These are phyloP conservation scores for Plotosus lineatus DNA, from an alignment of 2,113 vertebrate genomes.

Conservation along the genomic window DNA sequence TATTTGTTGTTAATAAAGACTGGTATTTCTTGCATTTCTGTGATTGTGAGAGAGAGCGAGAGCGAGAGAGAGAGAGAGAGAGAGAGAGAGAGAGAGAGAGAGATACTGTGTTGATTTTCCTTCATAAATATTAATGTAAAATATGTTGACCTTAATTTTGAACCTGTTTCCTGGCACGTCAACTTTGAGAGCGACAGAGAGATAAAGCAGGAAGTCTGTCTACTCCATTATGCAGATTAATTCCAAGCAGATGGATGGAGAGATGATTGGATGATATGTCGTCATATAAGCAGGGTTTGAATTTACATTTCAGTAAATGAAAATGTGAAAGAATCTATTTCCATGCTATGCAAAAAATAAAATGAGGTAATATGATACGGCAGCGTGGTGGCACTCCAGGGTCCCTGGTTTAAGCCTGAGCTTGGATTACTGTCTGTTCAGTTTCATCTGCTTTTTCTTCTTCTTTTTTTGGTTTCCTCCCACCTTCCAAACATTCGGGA, in stretches of 20 bases:
- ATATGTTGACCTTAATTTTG: slow-evolving; percentile 54
- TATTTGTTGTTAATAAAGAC: slow-evolving; percentile 56
- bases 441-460: background rate
- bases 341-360: background rate
- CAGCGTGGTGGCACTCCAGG: background rate
- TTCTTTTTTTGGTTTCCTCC: background rate
- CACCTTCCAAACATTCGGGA: background rate
- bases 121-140: slow-evolving; percentile 56
- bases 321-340: background rate
- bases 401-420: background rate
- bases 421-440: background rate
- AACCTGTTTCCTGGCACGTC: slow-evolving; percentile 36
- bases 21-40: slow-evolving; percentile 20
- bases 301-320: background rate
- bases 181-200: slow-evolving; percentile 15
- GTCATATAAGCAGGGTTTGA: background rate
- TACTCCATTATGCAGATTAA: slow-evolving; percentile 27
- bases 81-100: background rate
- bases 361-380: background rate
- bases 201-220: slow-evolving; percentile 34
- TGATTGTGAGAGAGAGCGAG: background rate
- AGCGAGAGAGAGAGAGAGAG: background rate
- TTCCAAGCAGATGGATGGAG: slow-evolving; percentile 23
- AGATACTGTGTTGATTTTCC: slow-evolving; percentile 37
- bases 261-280: slow-evolving; percentile 10